Evolutionary conservation across 2,797 vertebrate species (phyloP).

Genomic region (Champsocephalus gunnari): DNA sequence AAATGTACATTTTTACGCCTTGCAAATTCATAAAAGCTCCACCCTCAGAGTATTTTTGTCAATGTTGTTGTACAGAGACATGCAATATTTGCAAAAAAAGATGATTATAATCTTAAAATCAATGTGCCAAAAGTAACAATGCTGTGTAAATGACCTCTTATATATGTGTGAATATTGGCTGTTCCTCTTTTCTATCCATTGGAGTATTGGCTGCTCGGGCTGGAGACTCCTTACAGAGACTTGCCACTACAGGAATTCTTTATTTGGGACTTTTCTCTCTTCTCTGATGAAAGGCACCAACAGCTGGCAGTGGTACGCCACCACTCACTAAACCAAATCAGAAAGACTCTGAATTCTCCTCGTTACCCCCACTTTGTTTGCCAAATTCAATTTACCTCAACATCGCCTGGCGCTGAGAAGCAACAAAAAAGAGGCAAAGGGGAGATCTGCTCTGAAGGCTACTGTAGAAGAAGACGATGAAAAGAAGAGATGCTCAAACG

Average conservation of each 20-base stretch:
- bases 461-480: constrained; percentile 73
- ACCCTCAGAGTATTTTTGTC: constrained; percentile 87
- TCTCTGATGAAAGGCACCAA: constrained; percentile 92
- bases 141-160: constrained; percentile 87
- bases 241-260: constrained; percentile 93
- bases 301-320: constrained; percentile 91
- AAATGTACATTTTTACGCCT: constrained; percentile 87
- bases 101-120: constrained; percentile 85
- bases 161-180: constrained; percentile 94
- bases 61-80: constrained; percentile 98
- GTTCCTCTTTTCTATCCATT: constrained; percentile 95
- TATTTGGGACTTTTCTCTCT: constrained; percentile 88
- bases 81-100: constrained; percentile 94
- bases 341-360: constrained; percentile 89
- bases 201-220: constrained; percentile 93
- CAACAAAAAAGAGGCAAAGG: constrained; percentile 81
- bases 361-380: constrained; percentile 88
- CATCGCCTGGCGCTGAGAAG: constrained; percentile 90
- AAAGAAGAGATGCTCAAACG: constrained; percentile 66
- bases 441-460: constrained; percentile 77
- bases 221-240: constrained; percentile 90
- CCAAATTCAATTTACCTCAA: constrained; percentile 99
- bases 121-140: constrained; percentile 96
- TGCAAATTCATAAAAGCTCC: constrained; percentile 86
- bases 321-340: constrained; percentile 94